Evolutionary conservation across 2,113 vertebrate genomes (phyloP).

Genomic region (Oncorhynchus tshawytscha): DNA sequence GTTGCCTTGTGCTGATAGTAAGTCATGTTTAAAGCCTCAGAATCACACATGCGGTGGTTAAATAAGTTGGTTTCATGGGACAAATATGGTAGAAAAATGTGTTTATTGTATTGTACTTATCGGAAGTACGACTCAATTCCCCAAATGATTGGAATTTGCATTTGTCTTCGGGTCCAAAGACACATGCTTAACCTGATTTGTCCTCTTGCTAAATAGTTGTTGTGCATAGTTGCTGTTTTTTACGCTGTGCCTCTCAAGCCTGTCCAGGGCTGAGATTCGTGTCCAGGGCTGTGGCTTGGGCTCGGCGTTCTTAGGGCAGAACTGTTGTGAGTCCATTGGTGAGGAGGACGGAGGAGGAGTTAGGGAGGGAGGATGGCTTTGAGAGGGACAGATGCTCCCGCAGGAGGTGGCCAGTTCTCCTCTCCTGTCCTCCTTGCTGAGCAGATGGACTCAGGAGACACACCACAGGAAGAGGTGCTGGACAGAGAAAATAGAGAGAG

Average conservation of each 20-base stretch:
- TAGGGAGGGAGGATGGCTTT: neutral
- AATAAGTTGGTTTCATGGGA: neutral
- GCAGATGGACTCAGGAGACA: neutral
- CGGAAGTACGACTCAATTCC: neutral
- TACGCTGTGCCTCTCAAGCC: neutral
- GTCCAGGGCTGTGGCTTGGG: neutral
- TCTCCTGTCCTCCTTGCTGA: slow-evolving; percentile 8
- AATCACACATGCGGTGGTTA: neutral
- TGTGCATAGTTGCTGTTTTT: neutral
- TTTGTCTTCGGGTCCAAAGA: neutral
- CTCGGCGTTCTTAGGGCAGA: neutral
- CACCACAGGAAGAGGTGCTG: neutral
- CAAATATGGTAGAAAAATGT: neutral
- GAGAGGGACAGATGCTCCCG: slow-evolving; percentile 28
- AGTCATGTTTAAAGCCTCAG: too few species aligned
- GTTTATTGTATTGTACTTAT: neutral
- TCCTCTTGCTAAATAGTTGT: neutral
- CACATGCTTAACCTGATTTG: neutral
- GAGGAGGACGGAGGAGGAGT: neutral
- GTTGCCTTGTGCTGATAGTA: too few species aligned
- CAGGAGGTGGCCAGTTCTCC: slow-evolving; percentile 40
- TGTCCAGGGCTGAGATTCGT: neutral
- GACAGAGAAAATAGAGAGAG: neutral
- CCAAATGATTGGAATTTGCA: neutral
- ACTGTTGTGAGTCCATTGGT: neutral